Conservation (phyloP, 2,888 invertebrate genomes). For the Yponomeuta malinellus region DNA sequence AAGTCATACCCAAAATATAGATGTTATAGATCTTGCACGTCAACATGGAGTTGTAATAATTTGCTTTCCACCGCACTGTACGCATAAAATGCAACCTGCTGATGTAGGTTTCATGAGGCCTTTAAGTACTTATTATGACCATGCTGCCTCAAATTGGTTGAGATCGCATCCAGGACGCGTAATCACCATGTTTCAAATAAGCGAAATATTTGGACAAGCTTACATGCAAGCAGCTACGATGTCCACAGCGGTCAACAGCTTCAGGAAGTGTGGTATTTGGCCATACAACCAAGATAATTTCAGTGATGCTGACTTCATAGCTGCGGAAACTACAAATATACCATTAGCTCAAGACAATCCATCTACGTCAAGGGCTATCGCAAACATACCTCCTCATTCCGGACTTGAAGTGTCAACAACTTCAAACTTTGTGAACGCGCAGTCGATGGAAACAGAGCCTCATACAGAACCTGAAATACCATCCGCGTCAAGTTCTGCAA, state of each 20-base stretch:
- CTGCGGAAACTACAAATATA: conserved; percentile 25
- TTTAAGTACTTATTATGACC: conserved; percentile 25
- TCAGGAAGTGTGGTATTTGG: conserved; percentile 27
- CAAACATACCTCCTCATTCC: conserved; percentile 11
- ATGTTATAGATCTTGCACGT: conserved; percentile 23
- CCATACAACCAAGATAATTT: conserved; percentile 26
- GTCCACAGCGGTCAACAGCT: conserved; percentile 27
- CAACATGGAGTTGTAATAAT: conserved; percentile 23
- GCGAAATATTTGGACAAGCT: conserved; percentile 28
- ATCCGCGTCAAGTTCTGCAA: conserved; percentile 10
- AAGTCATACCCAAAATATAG: conserved; percentile 24
- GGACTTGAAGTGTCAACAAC: conserved; percentile 14
- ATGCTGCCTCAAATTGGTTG: conserved; percentile 25
- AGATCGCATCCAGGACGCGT: conserved; percentile 26
- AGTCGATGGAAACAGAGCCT: conserved; percentile 9
- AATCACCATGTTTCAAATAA: conserved; percentile 26
- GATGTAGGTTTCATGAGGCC: conserved; percentile 26
- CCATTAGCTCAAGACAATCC: conserved; percentile 13
- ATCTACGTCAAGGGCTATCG: not conserved
- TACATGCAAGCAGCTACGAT: conserved; percentile 28
- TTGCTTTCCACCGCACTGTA: conserved; percentile 27
- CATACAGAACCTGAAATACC: conserved; percentile 7
- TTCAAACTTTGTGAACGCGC: conserved; percentile 9
- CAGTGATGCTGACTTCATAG: conserved; percentile 25
- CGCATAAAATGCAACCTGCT: conserved; percentile 18